Evolutionary conservation across 2,797 vertebrate species (phyloP), one percentile per base, ranked within the genome.

Genomic region (Thalassophryne amazonica): DNA sequence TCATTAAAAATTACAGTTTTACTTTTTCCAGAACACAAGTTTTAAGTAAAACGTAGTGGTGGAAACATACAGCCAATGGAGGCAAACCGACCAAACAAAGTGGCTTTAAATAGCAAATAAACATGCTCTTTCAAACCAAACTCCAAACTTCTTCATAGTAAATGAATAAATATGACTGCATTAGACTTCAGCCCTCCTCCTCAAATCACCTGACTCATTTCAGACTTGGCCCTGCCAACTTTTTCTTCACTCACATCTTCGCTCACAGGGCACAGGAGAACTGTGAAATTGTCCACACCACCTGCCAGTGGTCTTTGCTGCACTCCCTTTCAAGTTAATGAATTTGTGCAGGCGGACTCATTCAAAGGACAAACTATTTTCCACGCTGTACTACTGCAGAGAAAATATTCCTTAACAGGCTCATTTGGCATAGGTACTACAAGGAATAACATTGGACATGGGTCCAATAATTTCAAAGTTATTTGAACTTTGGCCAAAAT

Each of bases 251-350:
- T 79, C 82, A 73, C 74, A 71, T 78, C 68, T 67, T 79, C 72
- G 66, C 61, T 81, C 68, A 65, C 54, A 60, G 72, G 75, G 53
- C 74, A 80, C 80, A 73, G 59, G 68, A 76, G 78, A 64, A 68
- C 81, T 72, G 65, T 73, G 71, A 72, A 84, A 82, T 79, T 56
- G 76, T 56, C 75, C 48, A 22, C 27, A 75, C 83, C 84, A 85
- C 80, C 83, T 86, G 80, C 53, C 66, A 73, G 35, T 69, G 74
- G 66, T 80, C 68, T 81, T 67, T 82, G 70, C 74, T 70, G 77
- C 34, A 55, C 76, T 84, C 68, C 76, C 83, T 85, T 87, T 84
- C 75, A 78, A 72, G 68, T 73, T 83, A 85, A 87, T 87, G 69
- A 85, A 82, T 83, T 84, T 69, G 70, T 82, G 78, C 69, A 75